Conservation (phyloP, 2,797 vertebrate species). For the Sebastes nivosus region DNA sequence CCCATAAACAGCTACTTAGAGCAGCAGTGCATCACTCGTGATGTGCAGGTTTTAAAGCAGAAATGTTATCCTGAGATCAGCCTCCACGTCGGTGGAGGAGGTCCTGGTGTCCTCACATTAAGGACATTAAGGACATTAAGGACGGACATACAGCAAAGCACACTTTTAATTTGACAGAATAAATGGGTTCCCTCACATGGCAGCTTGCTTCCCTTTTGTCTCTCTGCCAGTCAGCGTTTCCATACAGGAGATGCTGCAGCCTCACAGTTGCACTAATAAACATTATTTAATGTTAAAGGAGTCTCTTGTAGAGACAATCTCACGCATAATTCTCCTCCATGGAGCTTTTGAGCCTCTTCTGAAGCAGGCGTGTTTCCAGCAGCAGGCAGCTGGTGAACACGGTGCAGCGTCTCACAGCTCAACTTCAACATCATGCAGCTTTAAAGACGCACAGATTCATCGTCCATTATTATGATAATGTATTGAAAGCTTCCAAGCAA, state of each 20-base stretch:
- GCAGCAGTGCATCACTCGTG: constrained; percentile 79
- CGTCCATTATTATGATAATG: background rate
- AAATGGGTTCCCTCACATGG: constrained; percentile 3
- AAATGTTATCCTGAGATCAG: constrained; percentile 65
- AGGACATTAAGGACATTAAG: constrained; percentile 69
- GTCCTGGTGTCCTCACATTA: constrained; percentile 46
- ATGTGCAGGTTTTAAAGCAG: constrained; percentile 81
- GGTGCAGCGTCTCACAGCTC: background rate
- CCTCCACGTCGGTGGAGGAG: background rate
- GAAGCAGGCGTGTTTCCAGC: background rate
- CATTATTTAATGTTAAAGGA: background rate
- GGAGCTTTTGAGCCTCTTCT: background rate
- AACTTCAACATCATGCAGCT: background rate
- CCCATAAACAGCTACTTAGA: constrained; percentile 82
- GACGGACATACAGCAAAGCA: constrained; percentile 53
- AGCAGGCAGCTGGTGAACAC: background rate
- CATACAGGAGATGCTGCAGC: constrained; percentile 8
- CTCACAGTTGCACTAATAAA: constrained; percentile 68
- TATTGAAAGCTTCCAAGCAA: background rate
- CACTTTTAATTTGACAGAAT: constrained; percentile 77
- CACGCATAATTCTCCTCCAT: background rate
- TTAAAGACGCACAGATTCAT: background rate
- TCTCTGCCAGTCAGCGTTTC: background rate
- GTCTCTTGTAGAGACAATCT: background rate
- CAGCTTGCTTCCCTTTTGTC: background rate